These are phyloP conservation scores for Galerucella pusilla DNA, from an alignment of 2,888 invertebrate genomes.

Conservation along the genomic window DNA sequence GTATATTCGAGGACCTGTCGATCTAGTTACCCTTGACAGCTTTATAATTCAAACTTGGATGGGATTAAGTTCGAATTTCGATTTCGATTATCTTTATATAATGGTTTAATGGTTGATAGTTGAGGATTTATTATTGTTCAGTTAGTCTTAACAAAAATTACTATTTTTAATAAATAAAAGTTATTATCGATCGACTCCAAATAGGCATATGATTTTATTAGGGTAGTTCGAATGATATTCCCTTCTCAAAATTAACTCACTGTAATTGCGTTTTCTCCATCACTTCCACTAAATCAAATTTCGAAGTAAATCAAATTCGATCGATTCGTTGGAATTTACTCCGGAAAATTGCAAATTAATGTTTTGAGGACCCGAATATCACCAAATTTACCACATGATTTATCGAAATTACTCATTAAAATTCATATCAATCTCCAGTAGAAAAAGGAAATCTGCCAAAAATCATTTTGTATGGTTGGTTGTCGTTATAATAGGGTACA, in stretches of 20 bases:
- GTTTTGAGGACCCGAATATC: not conserved
- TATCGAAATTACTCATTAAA: not conserved
- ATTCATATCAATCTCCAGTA: not conserved
- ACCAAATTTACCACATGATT: not conserved
- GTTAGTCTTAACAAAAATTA: no score
- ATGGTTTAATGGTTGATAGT: not conserved
- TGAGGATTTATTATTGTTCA: not conserved
- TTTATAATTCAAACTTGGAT: slow-evolving; percentile 48
- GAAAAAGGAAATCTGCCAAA: no score
- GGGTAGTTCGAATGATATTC: slow-evolving; percentile 15
- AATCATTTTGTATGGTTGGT: no score
- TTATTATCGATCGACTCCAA: slow-evolving; percentile 7
- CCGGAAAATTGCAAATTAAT: slow-evolving; percentile 8
- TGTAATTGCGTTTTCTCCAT: slow-evolving; percentile 27
- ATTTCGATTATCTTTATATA: slow-evolving; percentile 26
- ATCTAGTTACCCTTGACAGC: slow-evolving; percentile 55
- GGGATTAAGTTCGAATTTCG: slow-evolving; percentile 32
- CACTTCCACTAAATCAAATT: slow-evolving; percentile 27
- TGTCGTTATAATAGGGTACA: no score
- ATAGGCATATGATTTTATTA: slow-evolving; percentile 22
- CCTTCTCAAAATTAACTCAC: slow-evolving; percentile 19
- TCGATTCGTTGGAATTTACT: slow-evolving; percentile 13
- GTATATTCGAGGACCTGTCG: slow-evolving; percentile 60
- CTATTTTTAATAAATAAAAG: no score
- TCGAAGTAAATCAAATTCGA: slow-evolving; percentile 23